Percentiles rank a stretch among this genome's conserved stretches.
These are phyloP conservation scores for Diarsia rubi DNA, from an alignment of 2,888 invertebrate genomes.

Conservation along the genomic window DNA sequence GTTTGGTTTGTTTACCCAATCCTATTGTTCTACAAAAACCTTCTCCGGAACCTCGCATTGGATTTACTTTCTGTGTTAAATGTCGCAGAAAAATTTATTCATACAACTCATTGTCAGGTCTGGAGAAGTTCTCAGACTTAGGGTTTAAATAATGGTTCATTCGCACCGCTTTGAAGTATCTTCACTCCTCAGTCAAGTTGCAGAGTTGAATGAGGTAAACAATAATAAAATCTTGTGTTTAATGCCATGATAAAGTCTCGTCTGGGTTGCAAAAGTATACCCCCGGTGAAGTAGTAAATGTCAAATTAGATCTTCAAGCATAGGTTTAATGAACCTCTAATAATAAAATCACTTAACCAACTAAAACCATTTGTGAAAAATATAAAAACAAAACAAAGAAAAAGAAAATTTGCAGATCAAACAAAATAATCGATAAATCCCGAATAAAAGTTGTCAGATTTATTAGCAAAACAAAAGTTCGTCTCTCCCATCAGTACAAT, in stretches of 20 bases:
- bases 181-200: not conserved
- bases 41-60: slow-evolving; percentile 40
- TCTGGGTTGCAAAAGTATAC: slow-evolving; percentile 30
- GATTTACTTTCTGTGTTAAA: slow-evolving; percentile 58
- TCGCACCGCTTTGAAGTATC: slow-evolving; percentile 24
- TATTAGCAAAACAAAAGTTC: slow-evolving; percentile 42
- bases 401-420: slow-evolving; percentile 22
- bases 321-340: slow-evolving; percentile 10
- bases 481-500: slow-evolving; percentile 21
- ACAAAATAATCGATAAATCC: slow-evolving; percentile 27
- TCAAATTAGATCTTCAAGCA: slow-evolving; percentile 31
- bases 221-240: slow-evolving; percentile 39
- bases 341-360: slow-evolving; percentile 4
- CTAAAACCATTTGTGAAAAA: slow-evolving; percentile 13
- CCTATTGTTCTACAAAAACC: slow-evolving; percentile 67
- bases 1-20: slow-evolving; percentile 78
- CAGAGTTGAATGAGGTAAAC: slow-evolving; percentile 30
- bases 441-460: slow-evolving; percentile 24
- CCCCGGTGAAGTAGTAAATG: slow-evolving; percentile 32
- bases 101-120: slow-evolving; percentile 60
- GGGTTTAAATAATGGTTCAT: slow-evolving; percentile 47
- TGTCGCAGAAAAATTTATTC: slow-evolving; percentile 62
- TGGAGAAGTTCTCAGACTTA: slow-evolving; percentile 39
- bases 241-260: slow-evolving; percentile 27
- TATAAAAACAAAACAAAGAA: slow-evolving; percentile 18